These are phyloP conservation scores for Drosophila melanica DNA, from an alignment of 1,140 invertebrate species.

Conservation along the genomic window DNA sequence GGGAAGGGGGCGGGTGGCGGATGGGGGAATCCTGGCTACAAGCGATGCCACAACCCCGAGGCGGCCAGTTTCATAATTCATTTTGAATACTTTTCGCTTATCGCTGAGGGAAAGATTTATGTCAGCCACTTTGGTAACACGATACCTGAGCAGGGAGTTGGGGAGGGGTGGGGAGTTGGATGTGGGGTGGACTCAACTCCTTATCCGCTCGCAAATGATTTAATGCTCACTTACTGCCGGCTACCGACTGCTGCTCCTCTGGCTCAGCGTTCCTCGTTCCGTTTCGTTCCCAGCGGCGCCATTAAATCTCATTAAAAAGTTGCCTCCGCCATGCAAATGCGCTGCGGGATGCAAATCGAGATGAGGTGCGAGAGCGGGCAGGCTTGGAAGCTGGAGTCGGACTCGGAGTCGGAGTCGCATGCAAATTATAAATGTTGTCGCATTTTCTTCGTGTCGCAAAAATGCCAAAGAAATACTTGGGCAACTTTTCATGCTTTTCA, in stretches of 20 bases:
- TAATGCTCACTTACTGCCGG: constrained; percentile 73
- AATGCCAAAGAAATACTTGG: constrained; percentile 24
- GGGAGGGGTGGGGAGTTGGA: background rate
- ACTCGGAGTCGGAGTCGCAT: constrained; percentile 26
- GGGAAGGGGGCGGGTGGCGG: background rate
- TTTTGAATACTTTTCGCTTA: constrained; percentile 77
- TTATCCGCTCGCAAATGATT: constrained; percentile 73
- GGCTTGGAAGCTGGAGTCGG: background rate
- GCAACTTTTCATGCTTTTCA: constrained; percentile 45
- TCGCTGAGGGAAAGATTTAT: constrained; percentile 78
- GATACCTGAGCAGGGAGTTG: constrained; percentile 42
- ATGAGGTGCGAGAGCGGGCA: background rate
- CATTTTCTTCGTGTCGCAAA: constrained; percentile 57
- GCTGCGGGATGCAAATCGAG: constrained; percentile 4
- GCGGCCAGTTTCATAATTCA: constrained; percentile 68
- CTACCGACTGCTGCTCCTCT: constrained; percentile 44
- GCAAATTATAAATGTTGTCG: constrained; percentile 72
- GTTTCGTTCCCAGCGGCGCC: constrained; percentile 64
- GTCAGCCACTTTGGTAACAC: constrained; percentile 63
- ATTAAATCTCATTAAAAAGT: constrained; percentile 81
- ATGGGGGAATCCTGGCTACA: background rate
- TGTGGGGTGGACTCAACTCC: constrained; percentile 48
- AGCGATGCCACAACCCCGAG: constrained; percentile 4
- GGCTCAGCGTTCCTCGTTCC: background rate
- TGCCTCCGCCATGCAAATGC: constrained; percentile 37